Evolutionary conservation across 2,113 vertebrate genomes (phyloP).

Genomic region (Hippotragus niger): DNA sequence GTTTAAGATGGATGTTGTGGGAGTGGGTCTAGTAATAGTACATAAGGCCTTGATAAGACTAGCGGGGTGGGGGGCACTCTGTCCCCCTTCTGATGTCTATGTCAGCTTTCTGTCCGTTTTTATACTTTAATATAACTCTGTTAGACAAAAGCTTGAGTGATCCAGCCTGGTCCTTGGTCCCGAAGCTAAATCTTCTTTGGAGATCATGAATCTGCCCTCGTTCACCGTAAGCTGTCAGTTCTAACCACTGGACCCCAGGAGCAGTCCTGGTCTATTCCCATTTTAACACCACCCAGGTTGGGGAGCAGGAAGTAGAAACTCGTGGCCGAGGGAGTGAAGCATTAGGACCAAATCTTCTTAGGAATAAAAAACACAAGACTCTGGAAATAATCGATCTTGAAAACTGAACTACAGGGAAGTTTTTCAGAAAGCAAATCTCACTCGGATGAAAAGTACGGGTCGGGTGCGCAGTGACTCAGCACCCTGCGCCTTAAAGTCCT

Average conservation of each 20-base stretch:
- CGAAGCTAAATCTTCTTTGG: neutral
- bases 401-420: neutral
- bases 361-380: neutral
- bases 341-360: neutral
- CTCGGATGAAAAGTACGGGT: neutral
- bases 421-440: neutral
- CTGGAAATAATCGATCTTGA: neutral
- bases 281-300: fast-evolving
- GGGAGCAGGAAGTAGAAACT: neutral
- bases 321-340: fast-evolving
- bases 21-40: neutral
- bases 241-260: neutral
- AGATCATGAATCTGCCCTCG: neutral
- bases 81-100: neutral
- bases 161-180: neutral
- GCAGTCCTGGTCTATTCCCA: neutral
- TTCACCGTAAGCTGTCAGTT: neutral
- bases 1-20: neutral
- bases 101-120: neutral
- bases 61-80: neutral
- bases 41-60: neutral
- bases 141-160: neutral
- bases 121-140: neutral
- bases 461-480: neutral
- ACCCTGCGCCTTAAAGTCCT: no score